Base-by-base conservation (phyloP, 1,140 invertebrate genomes). In the Octopus sinensis region DNA sequence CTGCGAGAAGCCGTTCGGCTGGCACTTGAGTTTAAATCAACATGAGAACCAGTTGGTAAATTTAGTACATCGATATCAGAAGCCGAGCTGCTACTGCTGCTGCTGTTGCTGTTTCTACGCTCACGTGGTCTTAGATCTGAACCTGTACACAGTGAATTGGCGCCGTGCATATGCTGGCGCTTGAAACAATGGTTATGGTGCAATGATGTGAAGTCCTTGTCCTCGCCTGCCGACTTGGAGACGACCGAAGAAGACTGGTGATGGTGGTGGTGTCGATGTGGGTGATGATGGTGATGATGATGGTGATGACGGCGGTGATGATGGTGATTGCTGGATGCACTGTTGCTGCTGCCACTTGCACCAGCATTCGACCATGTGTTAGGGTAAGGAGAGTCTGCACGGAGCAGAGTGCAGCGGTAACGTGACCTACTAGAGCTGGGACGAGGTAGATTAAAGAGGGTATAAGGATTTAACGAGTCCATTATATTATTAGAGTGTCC, bases 371-470 rank as follows among this genome's bases (percentile, higher is more conserved):
- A 53, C 52, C 77, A 78, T 10, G 77, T 23, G 52, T 78, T 78
- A 12, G 77, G 77, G 52, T 53, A n/a, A 12, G 54, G 52, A 7
- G 54, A 78, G 6, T 54, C 77, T 10, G 77, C 77, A 17, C 77
- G 77, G 7, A 54, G 52, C 23, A 78, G 51, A 52, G 52, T 23
- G 9, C 52, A 54, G 10, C n/a, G 77, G 10, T 17, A n/a, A 54
- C 77, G 77, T 78, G 68, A 6, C 30, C 68, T 54, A 77, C 13
- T 52, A 4, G 53, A 51, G 73, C 52, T 51, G 7, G 83, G 78
- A 53, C 76, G 78, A 5, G 87, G 87, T 6, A 88, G 80, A 79
- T 88, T 88, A 76, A 88, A 88, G 10, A 88, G 77, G 3, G 86
- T 83, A 76, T 88, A 88, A 5, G 86, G 87, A 80, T 88, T 86